Evolutionary conservation across 2,888 invertebrate species (phyloP).

Genomic region (Cataglyphis altisquamis): DNA sequence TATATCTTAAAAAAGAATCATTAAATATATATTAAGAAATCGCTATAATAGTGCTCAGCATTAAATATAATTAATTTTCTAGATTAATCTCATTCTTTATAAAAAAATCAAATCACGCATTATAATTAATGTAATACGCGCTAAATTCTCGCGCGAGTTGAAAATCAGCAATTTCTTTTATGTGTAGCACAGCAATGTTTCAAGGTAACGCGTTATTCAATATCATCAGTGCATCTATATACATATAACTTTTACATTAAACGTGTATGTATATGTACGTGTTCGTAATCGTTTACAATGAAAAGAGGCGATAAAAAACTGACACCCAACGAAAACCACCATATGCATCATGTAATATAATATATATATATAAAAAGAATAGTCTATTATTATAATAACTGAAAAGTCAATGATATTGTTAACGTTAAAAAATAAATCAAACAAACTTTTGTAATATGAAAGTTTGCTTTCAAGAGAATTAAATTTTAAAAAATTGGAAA

Average conservation of each 20-base stretch:
- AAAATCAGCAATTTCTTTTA: not conserved
- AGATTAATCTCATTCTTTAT: not conserved
- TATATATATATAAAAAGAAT: not conserved
- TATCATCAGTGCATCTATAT: not conserved
- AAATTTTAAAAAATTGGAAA: not conserved
- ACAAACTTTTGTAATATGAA: not conserved
- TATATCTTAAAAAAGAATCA: not conserved
- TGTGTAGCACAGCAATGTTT: not conserved
- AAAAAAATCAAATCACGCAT: not conserved
- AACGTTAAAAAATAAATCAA: not conserved
- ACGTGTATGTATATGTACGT: not conserved
- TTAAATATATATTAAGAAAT: not conserved
- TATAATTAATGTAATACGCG: not conserved
- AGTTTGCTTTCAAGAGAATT: not conserved
- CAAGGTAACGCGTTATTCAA: not conserved
- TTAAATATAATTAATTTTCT: slow-evolving; percentile 6
- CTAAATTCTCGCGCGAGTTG: not conserved
- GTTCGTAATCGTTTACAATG: slow-evolving; percentile 23
- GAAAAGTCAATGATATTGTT: not conserved
- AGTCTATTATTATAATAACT: not conserved
- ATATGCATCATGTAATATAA: not conserved
- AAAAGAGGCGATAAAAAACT: not conserved
- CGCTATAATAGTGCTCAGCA: not conserved
- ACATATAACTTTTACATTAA: not conserved
- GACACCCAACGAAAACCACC: not conserved